These are phyloP conservation scores for Phortica okadai DNA, from an alignment of 2,888 invertebrate genomes.

Conservation along the genomic window DNA sequence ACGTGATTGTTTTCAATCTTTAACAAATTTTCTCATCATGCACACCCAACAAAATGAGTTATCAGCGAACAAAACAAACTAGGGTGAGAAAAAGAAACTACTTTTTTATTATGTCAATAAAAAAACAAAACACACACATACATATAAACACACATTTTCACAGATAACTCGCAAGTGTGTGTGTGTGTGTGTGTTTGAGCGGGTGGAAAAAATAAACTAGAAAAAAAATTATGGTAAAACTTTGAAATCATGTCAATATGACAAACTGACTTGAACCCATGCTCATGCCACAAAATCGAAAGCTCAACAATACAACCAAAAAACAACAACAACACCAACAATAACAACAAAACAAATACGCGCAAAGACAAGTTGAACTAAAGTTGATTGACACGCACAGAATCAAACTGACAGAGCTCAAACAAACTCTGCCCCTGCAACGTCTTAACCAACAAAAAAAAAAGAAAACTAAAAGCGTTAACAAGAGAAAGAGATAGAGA, in stretches of 20 bases:
- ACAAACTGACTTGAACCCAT: not conserved
- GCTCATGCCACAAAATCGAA: not conserved
- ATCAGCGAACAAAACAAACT: not conserved
- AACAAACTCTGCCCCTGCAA: not conserved
- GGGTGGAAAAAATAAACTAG: not conserved
- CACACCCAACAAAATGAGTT: not conserved
- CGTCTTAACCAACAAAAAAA: not conserved
- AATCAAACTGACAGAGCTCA: conserved; percentile 4
- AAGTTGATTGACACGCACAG: conserved; percentile 23
- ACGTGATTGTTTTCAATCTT: not conserved
- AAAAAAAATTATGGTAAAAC: not conserved
- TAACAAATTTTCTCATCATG: not conserved
- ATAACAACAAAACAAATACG: conserved; percentile 16
- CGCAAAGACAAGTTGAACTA: not conserved
- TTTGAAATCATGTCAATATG: conserved; percentile 25
- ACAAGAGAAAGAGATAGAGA: not conserved
- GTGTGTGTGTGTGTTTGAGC: not conserved
- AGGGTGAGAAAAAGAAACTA: conserved; percentile 10
- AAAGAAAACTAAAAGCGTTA: not conserved
- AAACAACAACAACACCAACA: not conserved
- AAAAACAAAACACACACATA: not conserved
- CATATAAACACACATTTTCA: not conserved
- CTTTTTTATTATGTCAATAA: conserved; percentile 19
- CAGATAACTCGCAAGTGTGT: not conserved
- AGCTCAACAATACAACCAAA: not conserved